Evolutionary conservation across 2,888 invertebrate species (phyloP).

Genomic region (Phengaris arion): DNA sequence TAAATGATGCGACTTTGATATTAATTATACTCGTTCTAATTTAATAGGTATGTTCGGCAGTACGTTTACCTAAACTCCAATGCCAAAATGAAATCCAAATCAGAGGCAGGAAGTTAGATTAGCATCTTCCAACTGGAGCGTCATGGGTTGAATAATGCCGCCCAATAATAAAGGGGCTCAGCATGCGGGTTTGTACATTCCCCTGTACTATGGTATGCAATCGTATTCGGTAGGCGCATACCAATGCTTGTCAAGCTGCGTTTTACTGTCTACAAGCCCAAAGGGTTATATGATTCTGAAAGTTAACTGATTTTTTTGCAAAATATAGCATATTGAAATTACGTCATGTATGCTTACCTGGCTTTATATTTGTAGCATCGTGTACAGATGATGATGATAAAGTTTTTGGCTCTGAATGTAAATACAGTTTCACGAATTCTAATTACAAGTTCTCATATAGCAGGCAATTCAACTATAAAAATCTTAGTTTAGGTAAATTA

Average conservation of each 20-base stretch:
- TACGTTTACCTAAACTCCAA: neutral
- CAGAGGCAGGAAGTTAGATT: constrained; percentile 61
- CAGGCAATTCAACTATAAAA: too few relatives aligned
- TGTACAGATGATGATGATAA: too few relatives aligned
- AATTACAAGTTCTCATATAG: too few relatives aligned
- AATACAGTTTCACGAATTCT: too few relatives aligned
- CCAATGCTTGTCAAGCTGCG: constrained; percentile 30
- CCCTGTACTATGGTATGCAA: constrained; percentile 67
- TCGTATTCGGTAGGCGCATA: constrained; percentile 49
- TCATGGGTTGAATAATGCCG: constrained; percentile 60
- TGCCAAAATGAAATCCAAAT: constrained; percentile 40
- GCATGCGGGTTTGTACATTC: constrained; percentile 59
- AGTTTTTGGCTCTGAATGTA: too few relatives aligned
- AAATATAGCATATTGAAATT: too few relatives aligned
- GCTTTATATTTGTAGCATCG: too few relatives aligned
- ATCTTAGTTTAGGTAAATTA: too few relatives aligned
- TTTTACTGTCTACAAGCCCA: neutral
- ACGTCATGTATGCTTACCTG: too few relatives aligned
- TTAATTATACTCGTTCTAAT: neutral
- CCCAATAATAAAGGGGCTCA: constrained; percentile 62
- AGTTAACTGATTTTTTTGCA: too few relatives aligned
- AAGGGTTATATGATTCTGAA: neutral
- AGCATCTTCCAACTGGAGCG: constrained; percentile 57
- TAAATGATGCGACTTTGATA: too few relatives aligned
- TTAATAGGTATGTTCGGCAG: neutral